Percentiles rank a stretch among this genome's conserved stretches.
Conservation (phyloP, 2,888 invertebrate genomes). For the Disparrhopalites patrizii region DNA sequence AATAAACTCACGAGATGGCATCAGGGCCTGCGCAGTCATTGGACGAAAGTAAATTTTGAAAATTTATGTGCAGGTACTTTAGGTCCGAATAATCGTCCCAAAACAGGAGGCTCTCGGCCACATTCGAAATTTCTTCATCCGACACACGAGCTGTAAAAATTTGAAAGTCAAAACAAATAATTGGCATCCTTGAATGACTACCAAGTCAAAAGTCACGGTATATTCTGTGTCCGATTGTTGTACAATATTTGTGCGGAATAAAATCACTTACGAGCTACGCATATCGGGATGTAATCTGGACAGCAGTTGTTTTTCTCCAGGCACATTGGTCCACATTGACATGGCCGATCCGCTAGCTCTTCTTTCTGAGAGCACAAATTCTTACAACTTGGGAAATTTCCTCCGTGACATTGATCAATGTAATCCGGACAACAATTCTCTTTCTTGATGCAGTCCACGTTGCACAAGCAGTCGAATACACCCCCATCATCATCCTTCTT, state of each 20-base stretch:
- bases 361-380: neutral
- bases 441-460: neutral
- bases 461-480: neutral
- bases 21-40: neutral
- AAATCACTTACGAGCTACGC: too few species aligned
- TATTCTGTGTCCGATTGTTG: neutral
- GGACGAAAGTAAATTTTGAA: neutral
- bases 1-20: neutral
- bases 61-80: neutral
- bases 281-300: neutral
- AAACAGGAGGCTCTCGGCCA: constrained; percentile 14
- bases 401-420: neutral
- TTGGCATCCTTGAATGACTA: too few species aligned
- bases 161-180: neutral
- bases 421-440: neutral
- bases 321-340: neutral
- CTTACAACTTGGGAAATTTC: neutral
- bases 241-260: neutral
- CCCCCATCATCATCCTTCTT: neutral
- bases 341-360: neutral
- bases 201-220: too few species aligned
- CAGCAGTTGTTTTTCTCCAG: neutral
- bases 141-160: neutral
- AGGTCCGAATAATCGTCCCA: neutral
- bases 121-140: neutral